Conservation (phyloP, 2,888 invertebrate species). For the Erebia epiphron region DNA sequence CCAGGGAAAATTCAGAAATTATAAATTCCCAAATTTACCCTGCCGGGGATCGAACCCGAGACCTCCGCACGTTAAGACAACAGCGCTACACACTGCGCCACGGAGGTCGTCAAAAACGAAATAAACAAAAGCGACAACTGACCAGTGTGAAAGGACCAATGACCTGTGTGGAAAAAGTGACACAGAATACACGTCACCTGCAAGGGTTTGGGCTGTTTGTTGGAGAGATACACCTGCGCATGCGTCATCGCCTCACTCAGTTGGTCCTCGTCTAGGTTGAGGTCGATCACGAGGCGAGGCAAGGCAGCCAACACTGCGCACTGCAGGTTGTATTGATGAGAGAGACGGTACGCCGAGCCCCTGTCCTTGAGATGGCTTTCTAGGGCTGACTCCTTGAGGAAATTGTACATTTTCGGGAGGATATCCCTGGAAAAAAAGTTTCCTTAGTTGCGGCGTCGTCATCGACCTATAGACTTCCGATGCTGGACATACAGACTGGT, state of each 20-base stretch:
- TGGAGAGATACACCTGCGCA: slow-evolving; percentile 80
- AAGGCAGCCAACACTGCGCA: slow-evolving; percentile 72
- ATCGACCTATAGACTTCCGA: too few relatives aligned
- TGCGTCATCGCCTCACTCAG: slow-evolving; percentile 68
- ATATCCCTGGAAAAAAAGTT: slow-evolving; percentile 83
- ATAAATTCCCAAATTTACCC: too few relatives aligned
- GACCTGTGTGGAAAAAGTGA: too few relatives aligned
- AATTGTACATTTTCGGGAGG: slow-evolving; percentile 83
- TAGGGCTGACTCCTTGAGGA: slow-evolving; percentile 75
- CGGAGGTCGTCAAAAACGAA: too few relatives aligned
- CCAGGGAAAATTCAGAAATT: too few relatives aligned
- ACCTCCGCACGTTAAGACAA: too few relatives aligned
- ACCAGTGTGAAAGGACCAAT: too few relatives aligned
- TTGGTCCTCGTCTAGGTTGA: slow-evolving; percentile 70
- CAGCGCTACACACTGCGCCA: too few relatives aligned
- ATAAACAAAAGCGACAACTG: too few relatives aligned
- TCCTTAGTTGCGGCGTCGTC: not conserved
- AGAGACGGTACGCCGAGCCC: slow-evolving; percentile 81
- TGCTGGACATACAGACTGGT: too few relatives aligned
- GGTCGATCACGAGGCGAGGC: slow-evolving; percentile 67
- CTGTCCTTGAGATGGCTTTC: slow-evolving; percentile 84
- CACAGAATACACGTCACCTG: slow-evolving; percentile 73
- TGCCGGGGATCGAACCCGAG: too few relatives aligned
- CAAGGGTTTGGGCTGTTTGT: slow-evolving; percentile 80
- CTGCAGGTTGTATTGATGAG: slow-evolving; percentile 80